Conservation (phyloP, 2,888 invertebrate species). For the Lasioglossum lativentre region DNA sequence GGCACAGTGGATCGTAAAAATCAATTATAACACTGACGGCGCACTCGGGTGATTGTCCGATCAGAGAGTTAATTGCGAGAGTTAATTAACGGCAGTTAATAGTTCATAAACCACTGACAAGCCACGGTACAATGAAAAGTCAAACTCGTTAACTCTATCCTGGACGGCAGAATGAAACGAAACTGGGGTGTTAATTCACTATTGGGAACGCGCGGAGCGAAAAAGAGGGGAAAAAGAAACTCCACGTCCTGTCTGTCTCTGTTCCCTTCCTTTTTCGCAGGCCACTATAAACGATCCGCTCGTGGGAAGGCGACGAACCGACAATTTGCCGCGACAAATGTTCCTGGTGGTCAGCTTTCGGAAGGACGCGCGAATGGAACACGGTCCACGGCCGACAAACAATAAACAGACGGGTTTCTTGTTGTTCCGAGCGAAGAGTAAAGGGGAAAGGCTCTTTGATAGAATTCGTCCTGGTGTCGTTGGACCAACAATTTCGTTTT, state of each 20-base stretch:
- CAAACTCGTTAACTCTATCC: background rate
- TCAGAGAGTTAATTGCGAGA: background rate
- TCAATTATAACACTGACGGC: background rate
- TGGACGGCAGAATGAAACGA: background rate
- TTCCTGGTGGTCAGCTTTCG: slow-evolving; percentile 9
- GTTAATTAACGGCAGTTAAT: slow-evolving; percentile 3
- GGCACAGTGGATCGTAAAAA: slow-evolving; percentile 2
- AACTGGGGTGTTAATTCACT: background rate
- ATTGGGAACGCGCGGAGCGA: background rate
- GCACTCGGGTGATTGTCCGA: background rate
- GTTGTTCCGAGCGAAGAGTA: background rate
- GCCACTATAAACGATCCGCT: background rate
- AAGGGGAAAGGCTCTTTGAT: background rate
- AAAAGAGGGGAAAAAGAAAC: background rate
- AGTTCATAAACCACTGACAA: background rate
- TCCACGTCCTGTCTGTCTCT: background rate
- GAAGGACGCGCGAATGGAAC: background rate
- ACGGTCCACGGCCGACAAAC: slow-evolving; percentile 11
- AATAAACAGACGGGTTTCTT: slow-evolving; percentile 12
- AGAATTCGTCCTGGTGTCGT: slow-evolving; percentile 30
- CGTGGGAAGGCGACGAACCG: background rate
- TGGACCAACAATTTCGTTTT: slow-evolving; percentile 28
- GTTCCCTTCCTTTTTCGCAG: background rate
- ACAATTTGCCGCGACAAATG: slow-evolving; percentile 30
- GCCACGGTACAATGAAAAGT: background rate